A percentile compares a stretch with the other conserved stretches of the same genome.
phyloP scores from a whole-genome alignment of 2,888 invertebrate species.

The Trachelus iudaicus region DNA sequence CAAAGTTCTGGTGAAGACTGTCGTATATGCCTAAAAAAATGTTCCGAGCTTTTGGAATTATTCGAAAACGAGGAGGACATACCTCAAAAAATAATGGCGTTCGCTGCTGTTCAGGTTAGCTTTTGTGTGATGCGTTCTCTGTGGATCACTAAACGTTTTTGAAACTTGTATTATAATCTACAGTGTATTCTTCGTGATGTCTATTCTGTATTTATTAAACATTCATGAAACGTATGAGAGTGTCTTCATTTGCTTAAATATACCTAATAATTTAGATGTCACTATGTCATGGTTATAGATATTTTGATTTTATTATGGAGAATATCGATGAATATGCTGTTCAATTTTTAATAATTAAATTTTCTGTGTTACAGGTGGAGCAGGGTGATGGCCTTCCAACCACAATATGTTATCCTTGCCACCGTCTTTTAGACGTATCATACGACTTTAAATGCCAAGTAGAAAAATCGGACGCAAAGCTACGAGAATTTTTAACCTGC shows the following conservation, averaged over 20 bases:
- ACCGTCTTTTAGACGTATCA: slow-evolving; percentile 46
- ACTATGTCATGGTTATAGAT: not conserved
- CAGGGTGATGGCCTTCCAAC: slow-evolving; percentile 56
- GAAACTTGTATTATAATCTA: not conserved
- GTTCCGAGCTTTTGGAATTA: slow-evolving; percentile 44
- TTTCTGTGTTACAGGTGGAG: slow-evolving; percentile 40
- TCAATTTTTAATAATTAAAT: not conserved
- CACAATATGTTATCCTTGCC: slow-evolving; percentile 48
- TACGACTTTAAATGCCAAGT: slow-evolving; percentile 55
- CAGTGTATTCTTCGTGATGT: not conserved
- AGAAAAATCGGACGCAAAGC: slow-evolving; percentile 50
- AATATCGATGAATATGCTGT: not conserved
- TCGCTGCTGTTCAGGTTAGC: slow-evolving; percentile 58
- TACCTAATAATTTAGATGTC: not conserved
- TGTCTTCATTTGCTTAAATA: not conserved
- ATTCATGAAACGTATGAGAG: not conserved
- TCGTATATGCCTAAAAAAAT: slow-evolving; percentile 47
- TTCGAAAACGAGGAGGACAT: slow-evolving; percentile 44
- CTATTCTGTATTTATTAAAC: not conserved
- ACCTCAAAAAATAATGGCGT: slow-evolving; percentile 51
- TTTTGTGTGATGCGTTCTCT: not conserved
- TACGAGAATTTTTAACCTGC: slow-evolving; percentile 40
- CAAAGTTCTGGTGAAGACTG: slow-evolving; percentile 40
- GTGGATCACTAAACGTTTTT: not conserved
- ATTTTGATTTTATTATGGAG: not conserved